Evolutionary conservation across 1,140 invertebrate species (phyloP).

Genomic region (Batillaria attramentaria): DNA sequence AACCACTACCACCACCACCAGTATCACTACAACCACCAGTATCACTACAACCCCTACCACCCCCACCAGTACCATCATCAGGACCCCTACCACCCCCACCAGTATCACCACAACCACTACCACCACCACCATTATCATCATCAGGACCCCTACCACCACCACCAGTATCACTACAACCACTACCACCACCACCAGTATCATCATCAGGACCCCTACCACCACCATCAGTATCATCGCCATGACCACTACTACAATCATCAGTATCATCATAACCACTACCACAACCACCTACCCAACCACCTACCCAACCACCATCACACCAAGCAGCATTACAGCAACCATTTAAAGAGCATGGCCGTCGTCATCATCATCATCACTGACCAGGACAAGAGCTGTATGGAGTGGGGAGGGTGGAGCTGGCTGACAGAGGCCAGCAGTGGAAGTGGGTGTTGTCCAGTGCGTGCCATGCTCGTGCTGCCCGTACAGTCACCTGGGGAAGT

Average conservation of each 20-base stretch:
- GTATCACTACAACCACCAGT: too few relatives aligned
- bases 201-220: too few relatives aligned
- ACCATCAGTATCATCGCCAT: neutral
- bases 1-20: too few relatives aligned
- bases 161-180: too few relatives aligned
- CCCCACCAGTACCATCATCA: conserved; percentile 50
- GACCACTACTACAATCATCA: neutral
- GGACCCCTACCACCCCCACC: conserved; percentile 47
- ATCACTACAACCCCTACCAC: too few relatives aligned
- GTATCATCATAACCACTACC: neutral
- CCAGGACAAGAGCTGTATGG: conserved; percentile 54
- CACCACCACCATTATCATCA: neutral
- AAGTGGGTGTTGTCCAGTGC: conserved; percentile 51
- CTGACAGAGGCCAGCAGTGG: conserved; percentile 60
- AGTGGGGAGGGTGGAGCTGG: conserved; percentile 40
- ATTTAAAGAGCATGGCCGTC: neutral
- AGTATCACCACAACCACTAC: neutral
- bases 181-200: too few relatives aligned
- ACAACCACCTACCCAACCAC: too few relatives aligned
- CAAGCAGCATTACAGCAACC: neutral
- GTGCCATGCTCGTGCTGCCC: conserved; percentile 47
- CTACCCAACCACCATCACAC: too few relatives aligned
- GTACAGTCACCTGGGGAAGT: conserved; percentile 8
- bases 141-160: too few relatives aligned
- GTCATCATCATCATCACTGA: conserved; percentile 31